These are phyloP conservation scores for Lucilia cuprina DNA, from an alignment of 1,140 invertebrate genomes.

Conservation along the genomic window DNA sequence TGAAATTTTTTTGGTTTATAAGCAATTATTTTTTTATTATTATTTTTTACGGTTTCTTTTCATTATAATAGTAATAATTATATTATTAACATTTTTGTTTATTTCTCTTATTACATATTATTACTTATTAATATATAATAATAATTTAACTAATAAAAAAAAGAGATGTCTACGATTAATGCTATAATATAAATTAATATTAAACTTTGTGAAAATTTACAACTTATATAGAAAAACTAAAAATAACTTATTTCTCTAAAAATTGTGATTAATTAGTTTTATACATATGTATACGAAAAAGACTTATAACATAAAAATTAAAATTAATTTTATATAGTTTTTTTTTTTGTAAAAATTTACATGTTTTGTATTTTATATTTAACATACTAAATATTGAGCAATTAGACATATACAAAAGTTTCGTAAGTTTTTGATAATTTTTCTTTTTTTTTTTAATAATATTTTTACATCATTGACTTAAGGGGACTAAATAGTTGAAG, in stretches of 20 bases:
- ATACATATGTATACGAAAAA: background rate
- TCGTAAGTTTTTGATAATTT: background rate
- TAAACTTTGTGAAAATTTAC: background rate
- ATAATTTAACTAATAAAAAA: background rate
- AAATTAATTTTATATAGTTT: background rate
- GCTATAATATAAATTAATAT: background rate
- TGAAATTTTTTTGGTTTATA: background rate
- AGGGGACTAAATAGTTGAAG: background rate
- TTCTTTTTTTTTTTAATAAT: background rate
- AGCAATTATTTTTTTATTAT: background rate
- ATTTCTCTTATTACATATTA: background rate
- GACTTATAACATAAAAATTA: background rate
- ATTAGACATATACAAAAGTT: slow-evolving; percentile 14
- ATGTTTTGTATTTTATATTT: background rate
- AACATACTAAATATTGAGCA: background rate
- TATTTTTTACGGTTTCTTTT: too few species aligned
- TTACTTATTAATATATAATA: background rate
- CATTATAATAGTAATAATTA: background rate
- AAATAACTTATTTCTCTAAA: too few species aligned
- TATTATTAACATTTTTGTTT: background rate
- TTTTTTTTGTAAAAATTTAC: background rate
- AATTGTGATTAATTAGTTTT: background rate
- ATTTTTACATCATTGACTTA: background rate
- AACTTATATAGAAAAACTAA: background rate
- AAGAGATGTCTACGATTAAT: background rate